These are phyloP conservation scores for Muscidifurax raptorellus DNA, from an alignment of 1,140 invertebrate genomes.

Conservation along the genomic window DNA sequence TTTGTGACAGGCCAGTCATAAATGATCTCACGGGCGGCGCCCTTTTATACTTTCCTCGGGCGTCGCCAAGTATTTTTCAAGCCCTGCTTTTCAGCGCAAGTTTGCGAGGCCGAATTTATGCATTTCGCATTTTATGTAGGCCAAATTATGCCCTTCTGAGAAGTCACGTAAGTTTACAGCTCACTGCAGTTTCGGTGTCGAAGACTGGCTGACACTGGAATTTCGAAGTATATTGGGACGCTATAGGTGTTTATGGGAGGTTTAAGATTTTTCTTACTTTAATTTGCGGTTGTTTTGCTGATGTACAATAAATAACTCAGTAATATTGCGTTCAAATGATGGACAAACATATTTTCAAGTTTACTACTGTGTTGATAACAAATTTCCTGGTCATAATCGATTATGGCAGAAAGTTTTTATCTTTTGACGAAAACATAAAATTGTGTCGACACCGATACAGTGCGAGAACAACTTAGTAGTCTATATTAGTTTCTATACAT, in stretches of 20 bases:
- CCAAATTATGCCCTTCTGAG: neutral
- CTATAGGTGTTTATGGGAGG: neutral
- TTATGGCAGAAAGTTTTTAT: too few species aligned
- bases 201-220: neutral
- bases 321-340: too few species aligned
- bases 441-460: too few species aligned
- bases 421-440: too few species aligned
- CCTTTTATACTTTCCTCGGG: constrained; percentile 25
- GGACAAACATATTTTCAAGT: too few species aligned
- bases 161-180: neutral
- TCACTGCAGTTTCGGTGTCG: neutral
- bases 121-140: neutral
- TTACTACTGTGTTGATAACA: too few species aligned
- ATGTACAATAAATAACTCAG: too few species aligned
- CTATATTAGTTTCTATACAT: too few species aligned
- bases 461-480: too few species aligned
- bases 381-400: too few species aligned
- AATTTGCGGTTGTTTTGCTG: too few species aligned
- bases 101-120: neutral
- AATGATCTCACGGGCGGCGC: neutral
- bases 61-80: neutral
- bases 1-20: constrained; percentile 15
- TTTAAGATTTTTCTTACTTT: too few species aligned
- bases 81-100: neutral
- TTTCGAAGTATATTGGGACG: neutral